Conservation (phyloP, 2,113 vertebrate species). For the Peromyscus leucopus region DNA sequence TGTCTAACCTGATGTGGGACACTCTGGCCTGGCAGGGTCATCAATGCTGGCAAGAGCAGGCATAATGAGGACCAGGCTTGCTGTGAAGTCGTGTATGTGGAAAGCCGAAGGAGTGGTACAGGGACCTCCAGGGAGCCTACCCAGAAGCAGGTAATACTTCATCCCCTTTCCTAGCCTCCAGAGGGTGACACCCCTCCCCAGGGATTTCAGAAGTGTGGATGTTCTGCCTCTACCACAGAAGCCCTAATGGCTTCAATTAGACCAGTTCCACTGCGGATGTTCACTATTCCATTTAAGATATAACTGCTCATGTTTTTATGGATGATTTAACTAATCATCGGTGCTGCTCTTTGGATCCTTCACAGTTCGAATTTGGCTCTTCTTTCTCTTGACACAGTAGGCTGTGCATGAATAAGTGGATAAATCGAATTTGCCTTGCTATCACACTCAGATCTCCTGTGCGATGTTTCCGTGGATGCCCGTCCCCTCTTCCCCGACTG, state of each 20-base stretch:
- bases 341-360: slow-evolving; percentile 32
- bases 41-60: slow-evolving; percentile 98
- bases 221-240: neutral
- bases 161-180: neutral
- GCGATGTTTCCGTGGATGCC: neutral
- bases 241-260: neutral
- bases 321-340: slow-evolving; percentile 22
- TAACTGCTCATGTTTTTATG: neutral
- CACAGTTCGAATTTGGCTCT: slow-evolving; percentile 21
- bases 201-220: neutral
- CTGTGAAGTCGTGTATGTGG: slow-evolving; percentile 95
- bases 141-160: slow-evolving; percentile 66
- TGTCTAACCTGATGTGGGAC: slow-evolving; percentile 71
- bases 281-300: slow-evolving; percentile 23
- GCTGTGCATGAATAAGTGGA: slow-evolving; percentile 45
- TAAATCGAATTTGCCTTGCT: slow-evolving; percentile 36
- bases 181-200: neutral
- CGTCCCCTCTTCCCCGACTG: neutral
- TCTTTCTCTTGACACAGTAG: slow-evolving; percentile 40
- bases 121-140: slow-evolving; percentile 56
- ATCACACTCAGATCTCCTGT: slow-evolving; percentile 4
- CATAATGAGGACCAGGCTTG: slow-evolving; percentile 99
- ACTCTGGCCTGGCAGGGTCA: slow-evolving; percentile 91
- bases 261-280: slow-evolving; percentile 19
- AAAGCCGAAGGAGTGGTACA: slow-evolving; percentile 82